Base-by-base conservation (phyloP, 2,888 invertebrate genomes). In the Ophion ellenae region DNA sequence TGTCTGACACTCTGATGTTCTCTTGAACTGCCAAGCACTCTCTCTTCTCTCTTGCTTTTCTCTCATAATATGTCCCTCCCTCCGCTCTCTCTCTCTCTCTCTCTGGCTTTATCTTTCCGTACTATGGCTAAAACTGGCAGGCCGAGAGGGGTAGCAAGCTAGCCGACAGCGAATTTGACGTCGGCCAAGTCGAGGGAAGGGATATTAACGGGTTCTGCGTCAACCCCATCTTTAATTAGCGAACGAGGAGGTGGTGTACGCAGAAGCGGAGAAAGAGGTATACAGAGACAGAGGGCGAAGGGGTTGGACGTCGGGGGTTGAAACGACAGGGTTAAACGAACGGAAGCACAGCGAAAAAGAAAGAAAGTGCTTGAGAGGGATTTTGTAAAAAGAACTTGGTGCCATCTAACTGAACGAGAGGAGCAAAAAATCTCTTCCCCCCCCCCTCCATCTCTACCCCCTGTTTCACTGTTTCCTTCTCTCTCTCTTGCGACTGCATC, bases 121-220 rank as follows among this genome's bases (percentile, higher is more conserved):
- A 11, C 53, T 40, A 64, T 71, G 24, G 59, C 57, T 80, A 61
- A 47, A 75, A 64, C 20, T 66, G 75, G 69, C 80, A 59, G 69
- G 45, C 63, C n/a, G n/a, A 59, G 69, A 45, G 36, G 57, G 59
- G 70, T 47, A 73, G 69, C 67, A 61, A 67, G 73, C 67, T 32
- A 73, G 20, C 64, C 69, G 57, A 64, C 61, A 77, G 71, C 61
- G 82, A 86, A 80, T 86, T 83, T 75, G 36, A 67, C 32, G 64
- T 67, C 77, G 78, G 59, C 70, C 77, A 78, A 83, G 88, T 86
- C 80, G 84, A 87, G 84, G 85, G 81, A 86, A 81, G 71, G 87
- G 87, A 89, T 89, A 88, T 89, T 90, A 88, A 89, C 87, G 70
- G 87, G 73, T 74, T 71, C 81, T 82, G 86, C 86, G 86, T 79